Base-by-base conservation (phyloP, 1,140 invertebrate genomes). In the Belonocnema kinseyi region DNA sequence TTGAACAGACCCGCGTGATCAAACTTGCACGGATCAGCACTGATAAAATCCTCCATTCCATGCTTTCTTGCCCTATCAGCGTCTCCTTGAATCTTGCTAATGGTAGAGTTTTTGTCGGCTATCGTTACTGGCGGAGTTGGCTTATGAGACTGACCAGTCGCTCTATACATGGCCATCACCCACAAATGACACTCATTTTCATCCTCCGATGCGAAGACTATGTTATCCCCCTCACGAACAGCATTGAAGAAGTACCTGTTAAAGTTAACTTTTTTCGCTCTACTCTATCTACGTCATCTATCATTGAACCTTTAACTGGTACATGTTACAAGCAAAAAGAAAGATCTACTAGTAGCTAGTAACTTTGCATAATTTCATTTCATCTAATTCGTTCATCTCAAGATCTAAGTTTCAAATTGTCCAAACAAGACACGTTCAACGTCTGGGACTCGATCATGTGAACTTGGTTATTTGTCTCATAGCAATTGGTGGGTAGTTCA, bases 1-100 rank as follows among this genome's bases (percentile, higher is more conserved):
- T 96, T 96, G 90, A 99, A 99, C 53, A 99, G 91, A 73, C 94
- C 94, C 73, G 98, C 96, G 89, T 99, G 99, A 86, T 98, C 97
- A 91, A 98, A 99, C 90, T 96, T 97, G 88, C 98, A 99, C 4
- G 99, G 98, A 93, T 99, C 98, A 10, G 98, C 98, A 85, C 98
- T 98, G 80, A 99, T 99, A 90, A 97, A 99, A 90, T 99, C 98
- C 89, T 99, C 99, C 97, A 99, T 98, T 50, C 99, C 98, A 91
- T 99, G 98, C 90, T 99, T 99, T 61, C 97, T 94, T 0, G 98
- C 98, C 89, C 98, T 94, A 87, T 99, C 99, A 72, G 98, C 97
- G 93, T 99, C 96, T 90, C 97, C 96, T 93, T 97, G 96, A 86
- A 97, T 96, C 90, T 97, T 96, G 10, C 96, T 97, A 85, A 97